These are phyloP conservation scores for Lichenostomus cassidix DNA, from an alignment of 2,113 vertebrate genomes.

Conservation along the genomic window DNA sequence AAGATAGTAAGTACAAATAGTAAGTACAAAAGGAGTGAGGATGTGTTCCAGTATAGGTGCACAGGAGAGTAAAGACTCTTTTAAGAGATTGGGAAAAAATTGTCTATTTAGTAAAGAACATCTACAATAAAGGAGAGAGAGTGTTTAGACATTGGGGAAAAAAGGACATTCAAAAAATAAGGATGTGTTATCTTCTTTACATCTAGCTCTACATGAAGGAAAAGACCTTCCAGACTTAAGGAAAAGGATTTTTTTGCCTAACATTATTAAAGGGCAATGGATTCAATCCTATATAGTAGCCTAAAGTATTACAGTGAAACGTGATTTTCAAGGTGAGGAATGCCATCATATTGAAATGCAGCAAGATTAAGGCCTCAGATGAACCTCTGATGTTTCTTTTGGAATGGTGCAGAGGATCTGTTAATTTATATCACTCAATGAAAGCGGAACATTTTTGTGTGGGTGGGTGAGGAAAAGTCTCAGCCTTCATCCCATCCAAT, in stretches of 20 bases:
- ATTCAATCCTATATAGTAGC: not conserved
- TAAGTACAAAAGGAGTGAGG: not conserved
- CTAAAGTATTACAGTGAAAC: not conserved
- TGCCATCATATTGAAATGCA: accelerated
- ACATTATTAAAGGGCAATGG: not conserved
- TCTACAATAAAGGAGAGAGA: not conserved
- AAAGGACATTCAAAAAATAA: not conserved
- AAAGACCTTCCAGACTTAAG: not conserved
- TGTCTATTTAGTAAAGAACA: not conserved
- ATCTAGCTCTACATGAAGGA: not conserved
- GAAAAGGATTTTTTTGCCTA: not conserved
- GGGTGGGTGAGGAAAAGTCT: constrained; percentile 52
- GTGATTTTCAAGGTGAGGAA: not conserved
- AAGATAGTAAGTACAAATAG: not conserved
- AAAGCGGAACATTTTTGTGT: constrained; percentile 38
- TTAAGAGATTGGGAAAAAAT: not conserved
- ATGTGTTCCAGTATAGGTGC: not conserved
- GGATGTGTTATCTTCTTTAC: not conserved
- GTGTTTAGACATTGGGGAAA: accelerated
- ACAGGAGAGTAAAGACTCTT: not conserved
- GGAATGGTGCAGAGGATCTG: not conserved
- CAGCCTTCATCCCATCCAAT: not conserved
- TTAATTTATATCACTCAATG: constrained; percentile 30
- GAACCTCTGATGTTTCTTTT: constrained; percentile 33
- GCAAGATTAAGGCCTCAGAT: constrained; percentile 12